A percentile compares a stretch with the other conserved stretches of the same genome.
These are phyloP conservation scores for Gortyna flavago DNA, from an alignment of 2,888 invertebrate genomes.

Conservation along the genomic window DNA sequence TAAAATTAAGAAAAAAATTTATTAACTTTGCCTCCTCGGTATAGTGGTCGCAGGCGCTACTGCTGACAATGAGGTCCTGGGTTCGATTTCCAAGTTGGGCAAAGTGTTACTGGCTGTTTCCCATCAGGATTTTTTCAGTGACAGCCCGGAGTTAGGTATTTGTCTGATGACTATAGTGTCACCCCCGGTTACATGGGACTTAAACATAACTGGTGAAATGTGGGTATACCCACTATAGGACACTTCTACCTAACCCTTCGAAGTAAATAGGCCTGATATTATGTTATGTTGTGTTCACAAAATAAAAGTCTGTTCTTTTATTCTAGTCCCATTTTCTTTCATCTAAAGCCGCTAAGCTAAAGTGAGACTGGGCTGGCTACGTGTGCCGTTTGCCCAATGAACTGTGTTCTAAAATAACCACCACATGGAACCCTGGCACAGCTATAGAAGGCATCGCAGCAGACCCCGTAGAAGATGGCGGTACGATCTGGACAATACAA, in stretches of 20 bases:
- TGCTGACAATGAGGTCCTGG: not conserved
- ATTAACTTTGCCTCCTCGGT: not conserved
- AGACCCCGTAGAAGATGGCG: too few species aligned
- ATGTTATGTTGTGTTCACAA: not conserved
- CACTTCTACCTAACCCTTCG: not conserved
- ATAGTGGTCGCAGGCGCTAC: not conserved
- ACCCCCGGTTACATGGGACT: too few species aligned
- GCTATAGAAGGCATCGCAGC: too few species aligned
- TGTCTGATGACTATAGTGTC: not conserved
- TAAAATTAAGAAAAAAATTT: not conserved
- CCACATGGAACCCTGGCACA: too few species aligned
- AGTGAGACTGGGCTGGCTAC: too few species aligned
- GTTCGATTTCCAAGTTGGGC: rapidly evolving
- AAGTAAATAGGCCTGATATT: not conserved
- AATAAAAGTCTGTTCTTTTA: not conserved
- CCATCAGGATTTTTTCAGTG: not conserved
- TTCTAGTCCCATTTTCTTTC: not conserved
- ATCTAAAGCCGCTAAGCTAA: not conserved
- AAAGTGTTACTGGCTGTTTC: not conserved
- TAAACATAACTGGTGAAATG: not conserved
- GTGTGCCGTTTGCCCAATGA: too few species aligned
- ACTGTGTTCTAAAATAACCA: too few species aligned
- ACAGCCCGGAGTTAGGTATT: not conserved
- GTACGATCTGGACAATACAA: too few species aligned
- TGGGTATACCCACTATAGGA: not conserved